Conservation (phyloP, 1,140 invertebrate genomes). For the Contarinia nasturtii region DNA sequence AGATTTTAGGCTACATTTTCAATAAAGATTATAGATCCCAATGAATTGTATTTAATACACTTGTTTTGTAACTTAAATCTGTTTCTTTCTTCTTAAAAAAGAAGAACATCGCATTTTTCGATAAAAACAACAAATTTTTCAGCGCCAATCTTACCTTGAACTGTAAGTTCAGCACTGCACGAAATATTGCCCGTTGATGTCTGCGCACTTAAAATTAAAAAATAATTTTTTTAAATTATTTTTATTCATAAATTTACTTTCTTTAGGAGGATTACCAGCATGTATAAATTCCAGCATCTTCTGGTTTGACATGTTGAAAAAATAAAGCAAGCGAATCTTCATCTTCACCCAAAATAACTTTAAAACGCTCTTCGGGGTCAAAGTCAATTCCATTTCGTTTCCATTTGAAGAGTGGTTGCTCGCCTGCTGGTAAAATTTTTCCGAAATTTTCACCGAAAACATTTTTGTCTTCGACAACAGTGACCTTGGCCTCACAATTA, state of each 20-base stretch:
- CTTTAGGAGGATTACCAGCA: no score
- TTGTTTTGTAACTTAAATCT: no score
- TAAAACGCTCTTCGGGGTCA: conserved; percentile 82
- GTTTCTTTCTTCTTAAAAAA: no score
- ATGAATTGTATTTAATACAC: no score
- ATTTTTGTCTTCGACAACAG: conserved; percentile 61
- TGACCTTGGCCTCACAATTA: conserved; percentile 52
- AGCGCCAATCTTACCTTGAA: no score
- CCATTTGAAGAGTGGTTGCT: conserved; percentile 74
- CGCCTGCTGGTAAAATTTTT: conserved; percentile 47
- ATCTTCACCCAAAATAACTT: conserved; percentile 79
- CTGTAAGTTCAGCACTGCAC: conserved; percentile 80
- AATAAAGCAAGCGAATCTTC: conserved; percentile 81
- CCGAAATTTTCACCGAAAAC: conserved; percentile 53
- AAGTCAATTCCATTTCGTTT: conserved; percentile 75
- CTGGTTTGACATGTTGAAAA: conserved; percentile 83
- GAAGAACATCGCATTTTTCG: no score
- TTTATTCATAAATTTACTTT: no score
- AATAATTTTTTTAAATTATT: no score
- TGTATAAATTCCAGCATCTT: conserved; percentile 86
- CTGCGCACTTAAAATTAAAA: no score
- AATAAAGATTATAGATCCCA: no score
- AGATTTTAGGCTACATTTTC: no score
- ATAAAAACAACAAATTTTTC: no score
- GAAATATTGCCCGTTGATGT: conserved; percentile 82